Evolutionary conservation across 2,113 vertebrate genomes (phyloP), one percentile per base, ranked within the genome.

Genomic region (Myotis yumanensis): DNA sequence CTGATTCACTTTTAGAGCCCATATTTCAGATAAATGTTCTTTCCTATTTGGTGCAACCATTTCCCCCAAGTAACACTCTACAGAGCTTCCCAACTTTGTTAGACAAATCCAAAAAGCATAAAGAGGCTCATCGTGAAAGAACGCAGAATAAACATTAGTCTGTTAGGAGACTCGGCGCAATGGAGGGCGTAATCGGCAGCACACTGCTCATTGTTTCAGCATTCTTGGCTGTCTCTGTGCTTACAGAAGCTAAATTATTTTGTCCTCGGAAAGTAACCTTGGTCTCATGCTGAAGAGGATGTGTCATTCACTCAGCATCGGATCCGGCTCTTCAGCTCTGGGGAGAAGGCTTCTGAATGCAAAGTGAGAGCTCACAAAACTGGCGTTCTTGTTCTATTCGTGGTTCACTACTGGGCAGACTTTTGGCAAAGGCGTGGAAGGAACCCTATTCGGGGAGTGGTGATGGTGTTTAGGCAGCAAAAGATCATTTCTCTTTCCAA

Each of bases 241-340:
- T 84, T 95, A 75, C 18, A 86, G 79, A 90, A 95, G 90, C 40
- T 15, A 73, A 92, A 91, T 95, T 54, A 92, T 89, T 93, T 97
- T 95, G 91, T 92, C 93, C 91, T 96, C 75, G 73, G 52, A 86
- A 96, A 89, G 85, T 23, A 90, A 86, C 69, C 92, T 86, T 64
- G 18, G 22, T 43, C 16, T 96, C 81, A n/a, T 59, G 30, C n/a
- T 83, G 48, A 80, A 91, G 66, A 73, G 28, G 43, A 86, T 66
- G 8, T 64, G 37, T 57, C 30, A 83, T 66, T 95, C 80, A 80
- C 16, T 22, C 16, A 92, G 35, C 81, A 89, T 15, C 89, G 57
- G 14, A 75, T 80, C 91, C 37, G 81, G 40, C 40, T 69, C 35
- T 57, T 86, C 62, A 17, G 18, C n/a, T 46, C 25, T 54, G 12